Conservation (phyloP, 2,113 vertebrate genomes). For the mouse (Mus musculus) region GRCm39 chr9:66635501-66636000, state of each 20-base stretch:
- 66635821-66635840: background rate
- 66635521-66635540: background rate
- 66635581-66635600: background rate
- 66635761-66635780: too few species aligned
- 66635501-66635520: background rate
- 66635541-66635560: background rate
- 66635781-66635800: rapidly evolving
- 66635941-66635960: background rate
- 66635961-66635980: background rate
- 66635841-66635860: background rate
- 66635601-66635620: background rate
- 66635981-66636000: background rate
- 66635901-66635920: background rate
- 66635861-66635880: background rate
- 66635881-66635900: background rate
- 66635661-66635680: background rate
- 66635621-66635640: background rate
- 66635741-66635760: background rate
- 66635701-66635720: background rate
- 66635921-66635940: background rate
- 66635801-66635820: background rate
- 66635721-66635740: background rate
- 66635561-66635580: background rate
- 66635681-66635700: background rate
- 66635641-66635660: background rate